A percentile compares a stretch with the other conserved stretches of the same genome.
phyloP scores from a whole-genome alignment of 2,113 vertebrate species.

The Pangasianodon hypophthalmus region DNA sequence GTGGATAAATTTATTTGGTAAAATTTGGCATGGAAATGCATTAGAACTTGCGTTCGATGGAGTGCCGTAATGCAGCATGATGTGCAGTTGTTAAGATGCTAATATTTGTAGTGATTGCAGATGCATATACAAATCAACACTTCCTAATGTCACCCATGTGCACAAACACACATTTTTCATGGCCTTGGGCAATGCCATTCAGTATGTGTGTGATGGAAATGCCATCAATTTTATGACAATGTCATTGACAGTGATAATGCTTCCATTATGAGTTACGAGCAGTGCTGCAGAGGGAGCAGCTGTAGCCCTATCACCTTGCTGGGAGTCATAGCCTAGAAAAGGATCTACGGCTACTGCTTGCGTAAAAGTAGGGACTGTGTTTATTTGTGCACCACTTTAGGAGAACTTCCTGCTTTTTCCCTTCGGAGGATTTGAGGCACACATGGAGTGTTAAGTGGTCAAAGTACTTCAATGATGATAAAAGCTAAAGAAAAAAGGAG shows the following conservation, averaged over 20 bases:
- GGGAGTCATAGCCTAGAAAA: slow-evolving; percentile 60
- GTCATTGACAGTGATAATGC: slow-evolving; percentile 59
- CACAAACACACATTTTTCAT: slow-evolving; percentile 32
- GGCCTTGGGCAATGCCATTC: slow-evolving; percentile 56
- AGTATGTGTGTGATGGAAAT: slow-evolving; percentile 59
- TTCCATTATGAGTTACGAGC: slow-evolving; percentile 59
- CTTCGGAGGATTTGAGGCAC: neutral
- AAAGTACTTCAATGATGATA: neutral
- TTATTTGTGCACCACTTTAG: neutral
- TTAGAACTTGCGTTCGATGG: slow-evolving; percentile 3
- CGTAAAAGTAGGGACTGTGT: neutral
- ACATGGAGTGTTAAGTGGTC: neutral
- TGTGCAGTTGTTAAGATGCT: slow-evolving; percentile 15
- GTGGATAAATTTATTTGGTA: neutral
- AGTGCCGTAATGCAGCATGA: neutral
- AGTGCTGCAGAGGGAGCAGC: slow-evolving; percentile 57
- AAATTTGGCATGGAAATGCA: neutral
- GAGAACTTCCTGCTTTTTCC: neutral
- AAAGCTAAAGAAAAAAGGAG: neutral
- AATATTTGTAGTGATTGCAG: slow-evolving; percentile 10
- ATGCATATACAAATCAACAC: slow-evolving; percentile 26
- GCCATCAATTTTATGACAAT: slow-evolving; percentile 68
- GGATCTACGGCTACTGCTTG: slow-evolving; percentile 48
- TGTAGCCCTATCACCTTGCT: slow-evolving; percentile 65
- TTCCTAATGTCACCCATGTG: neutral